Percentiles rank a stretch among this genome's conserved stretches.
Evolutionary conservation across 1,140 invertebrate genomes (phyloP).

Genomic region (Chrysomallon squamiferum): DNA sequence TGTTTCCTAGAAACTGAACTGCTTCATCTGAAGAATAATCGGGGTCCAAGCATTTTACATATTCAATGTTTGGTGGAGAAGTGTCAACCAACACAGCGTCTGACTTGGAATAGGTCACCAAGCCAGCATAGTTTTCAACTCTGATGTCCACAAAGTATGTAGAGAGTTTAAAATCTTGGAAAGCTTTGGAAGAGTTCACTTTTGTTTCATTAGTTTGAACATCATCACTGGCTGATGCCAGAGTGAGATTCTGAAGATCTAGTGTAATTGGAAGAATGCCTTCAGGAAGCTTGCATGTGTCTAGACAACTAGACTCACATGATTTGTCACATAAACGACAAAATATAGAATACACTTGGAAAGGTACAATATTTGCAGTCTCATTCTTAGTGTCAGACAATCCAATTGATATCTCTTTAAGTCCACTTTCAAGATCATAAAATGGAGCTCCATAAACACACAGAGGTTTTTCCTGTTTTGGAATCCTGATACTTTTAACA

Average conservation of each 20-base stretch:
- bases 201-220: background rate
- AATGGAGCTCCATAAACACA: background rate
- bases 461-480: background rate
- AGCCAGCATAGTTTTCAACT: slow-evolving; percentile 1
- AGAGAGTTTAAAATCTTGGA: background rate
- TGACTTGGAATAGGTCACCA: background rate
- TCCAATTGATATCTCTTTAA: background rate
- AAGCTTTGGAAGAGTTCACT: background rate
- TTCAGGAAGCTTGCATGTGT: background rate
- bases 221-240: background rate
- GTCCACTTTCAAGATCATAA: background rate
- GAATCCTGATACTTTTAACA: background rate
- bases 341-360: background rate
- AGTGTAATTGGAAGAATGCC: background rate
- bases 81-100: background rate
- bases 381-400: background rate
- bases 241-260: background rate
- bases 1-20: background rate
- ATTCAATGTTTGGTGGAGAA: background rate
- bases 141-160: background rate
- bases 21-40: background rate
- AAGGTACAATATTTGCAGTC: background rate
- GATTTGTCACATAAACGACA: background rate
- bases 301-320: background rate
- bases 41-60: background rate